Conservation (phyloP, 2,113 vertebrate species). For the Semicossyphus pulcher region DNA sequence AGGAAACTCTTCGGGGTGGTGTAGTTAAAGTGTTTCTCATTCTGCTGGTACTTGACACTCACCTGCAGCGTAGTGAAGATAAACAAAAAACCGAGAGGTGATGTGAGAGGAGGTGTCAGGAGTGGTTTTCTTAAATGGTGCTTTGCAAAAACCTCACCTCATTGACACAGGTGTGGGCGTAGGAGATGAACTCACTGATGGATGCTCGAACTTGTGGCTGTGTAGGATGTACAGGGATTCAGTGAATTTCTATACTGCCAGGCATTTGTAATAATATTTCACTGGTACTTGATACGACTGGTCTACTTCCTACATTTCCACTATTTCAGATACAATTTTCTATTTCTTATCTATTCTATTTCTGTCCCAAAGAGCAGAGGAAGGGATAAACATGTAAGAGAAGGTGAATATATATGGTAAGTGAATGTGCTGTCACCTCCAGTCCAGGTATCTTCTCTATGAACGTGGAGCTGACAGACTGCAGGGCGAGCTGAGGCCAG, state of each 20-base stretch:
- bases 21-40: slow-evolving; percentile 85
- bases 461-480: slow-evolving; percentile 81
- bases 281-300: no score
- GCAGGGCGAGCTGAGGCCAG: slow-evolving; percentile 76
- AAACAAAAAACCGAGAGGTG: background rate
- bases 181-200: slow-evolving; percentile 83
- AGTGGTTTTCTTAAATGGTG: background rate
- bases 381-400: background rate
- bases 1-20: slow-evolving; percentile 88
- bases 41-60: slow-evolving; percentile 83
- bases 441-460: slow-evolving; percentile 81
- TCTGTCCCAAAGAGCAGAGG: background rate
- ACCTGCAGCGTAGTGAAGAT: slow-evolving; percentile 55
- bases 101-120: background rate
- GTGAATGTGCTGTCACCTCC: slow-evolving; percentile 61
- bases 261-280: background rate
- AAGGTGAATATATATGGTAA: background rate
- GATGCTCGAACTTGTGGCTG: slow-evolving; percentile 79
- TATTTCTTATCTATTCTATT: no score
- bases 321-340: background rate
- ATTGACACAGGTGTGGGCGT: slow-evolving; percentile 81
- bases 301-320: background rate
- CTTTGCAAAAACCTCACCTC: slow-evolving; percentile 67
- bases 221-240: background rate
- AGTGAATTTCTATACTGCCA: background rate